Base-by-base conservation (phyloP, 2,113 vertebrate species). In the Clarias magur region DNA sequence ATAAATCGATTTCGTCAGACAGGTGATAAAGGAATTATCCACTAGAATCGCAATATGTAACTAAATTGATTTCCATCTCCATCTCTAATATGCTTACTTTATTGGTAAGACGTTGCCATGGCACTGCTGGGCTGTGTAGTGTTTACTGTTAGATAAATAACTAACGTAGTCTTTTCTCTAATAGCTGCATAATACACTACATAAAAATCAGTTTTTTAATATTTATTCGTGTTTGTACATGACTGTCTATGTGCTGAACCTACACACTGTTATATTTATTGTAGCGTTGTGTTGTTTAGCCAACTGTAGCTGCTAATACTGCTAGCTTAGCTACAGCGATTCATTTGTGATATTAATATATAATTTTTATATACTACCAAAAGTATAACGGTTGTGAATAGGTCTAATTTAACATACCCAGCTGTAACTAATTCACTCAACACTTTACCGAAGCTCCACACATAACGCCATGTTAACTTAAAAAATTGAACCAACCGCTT, bases 401-500 rank as follows among this genome's bases (percentile, higher is more conserved):
- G 4, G 16, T 70, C 7, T 30, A 38, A 23, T 63, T 34, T 34
- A 67, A 67, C 84, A 17, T 80, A 86, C 84, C 60, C 42, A 53
- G 30, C 17, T 79, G 25, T 23, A 62, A 54, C 19, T 27, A 85
- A 48, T 34, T 17, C 84, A 17, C 34, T 78, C 54, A 63, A 76
- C 38, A n/a, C 19, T 72, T 25, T 6, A 54, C 68, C 0, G 19
- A 59, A 73, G n/a, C 27, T 34, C 0, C 27, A 25, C 3, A 56
- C 11, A 25, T 1, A 62, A 3, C 83, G 19, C 67, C 68, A 59
- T 84, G 6, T 73, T 60, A 48, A 7, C 23, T 62, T 42, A 25
- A 60, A 75, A 34, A 79, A 16, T 76, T 63, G 30, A 86, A 86
- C 27, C 19, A 4, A 75, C 60, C 85, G 75, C 85, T 17, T 15